Base-by-base conservation (phyloP, 92 coral and sea anemone species). In the Hydrozoanthus gracilis region DNA sequence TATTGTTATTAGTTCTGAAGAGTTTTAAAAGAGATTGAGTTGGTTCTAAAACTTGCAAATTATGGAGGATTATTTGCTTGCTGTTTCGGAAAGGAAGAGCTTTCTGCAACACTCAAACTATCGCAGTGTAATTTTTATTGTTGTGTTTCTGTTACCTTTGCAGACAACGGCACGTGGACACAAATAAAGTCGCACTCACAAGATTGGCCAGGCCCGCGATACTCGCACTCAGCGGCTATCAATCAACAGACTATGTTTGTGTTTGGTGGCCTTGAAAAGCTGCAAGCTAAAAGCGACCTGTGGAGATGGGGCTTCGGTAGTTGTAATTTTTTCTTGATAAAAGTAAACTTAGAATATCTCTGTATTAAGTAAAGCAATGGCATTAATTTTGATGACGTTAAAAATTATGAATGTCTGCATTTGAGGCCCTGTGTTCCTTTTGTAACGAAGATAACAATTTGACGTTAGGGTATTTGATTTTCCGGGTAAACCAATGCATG, bases 291-390 rank as follows among this genome's bases (percentile, higher is more conserved):
- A 75, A 95, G 86, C 88, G 98, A 97, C 71, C 86, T 97, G 83
- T 97, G 99, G 99, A 88, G 92, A 46, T 95, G 98, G 99, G 93
- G 89, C 83, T 95, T 97, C 80, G 98, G 99, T 97, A 87, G 91
- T 96, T 80, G 15, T 17, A 16, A 3, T 13, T 13, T 6, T 4
- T 3, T 3, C 4, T 8, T 13, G 20, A 11, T 56, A 13, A 2
- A 15, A 14, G 15, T 15, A 62, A 14, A 16, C 17, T 16, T 62
- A 6, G 11, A 68, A 27, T 10, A n/a, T n/a, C n/a, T n/a, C n/a
- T n/a, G n/a, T n/a, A 27, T 0, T 27, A 27, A 0, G 39, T 27
- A 0, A 27, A 0, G 39, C 39, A 27, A 27, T 2, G 39, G 2
- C 39, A 27, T 27, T 27, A 27, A 27, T 0, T 27, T 27, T 27